Base-by-base conservation (phyloP, 2,797 vertebrate genomes). In the Rousettus madagascariensis region DNA sequence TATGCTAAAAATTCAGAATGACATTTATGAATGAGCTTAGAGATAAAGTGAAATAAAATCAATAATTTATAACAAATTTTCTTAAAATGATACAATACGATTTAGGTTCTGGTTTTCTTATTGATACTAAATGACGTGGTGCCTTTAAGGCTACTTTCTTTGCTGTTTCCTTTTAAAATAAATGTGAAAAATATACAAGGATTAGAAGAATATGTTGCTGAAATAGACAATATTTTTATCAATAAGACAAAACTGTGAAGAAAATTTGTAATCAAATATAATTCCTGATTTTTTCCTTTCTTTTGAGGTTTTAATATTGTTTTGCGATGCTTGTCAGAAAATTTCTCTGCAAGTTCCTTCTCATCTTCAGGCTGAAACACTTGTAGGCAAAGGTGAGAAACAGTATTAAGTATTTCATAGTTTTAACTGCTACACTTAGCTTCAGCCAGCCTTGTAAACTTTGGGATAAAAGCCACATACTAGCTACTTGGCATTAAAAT, bases 381-480 rank as follows among this genome's bases (percentile, higher is more conserved):
- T 98, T 68, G 87, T 99, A 96, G 98, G 98, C 49, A 99, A 98
- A 99, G 99, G 99, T 99, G 98, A 97, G 98, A 97, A 97, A 96
- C n/a, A 49, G 1, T 6, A 8, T 80, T 92, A 96, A 86, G 59
- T 69, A 68, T 12, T 3, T 90, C 17, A 28, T 89, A 91, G 79
- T 78, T 77, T 66, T 55, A 30, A 59, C 55, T 84, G 30, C 69
- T 92, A 41, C 24, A 19, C 63, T 83, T 96, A 94, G 87, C 90
- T 85, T 97, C 75, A 53, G 82, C 69, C 95, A 90, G 49, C 43
- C 53, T 95, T 86, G 33, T 65, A 92, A 41, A 65, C 30, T 91
- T 94, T 95, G 86, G 65, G 71, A 82, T 89, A 95, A 95, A 90
- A 88, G 36, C 65, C 91, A 96, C 74, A 24, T 83, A 75, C 28